A percentile compares a stretch with the other conserved stretches of the same genome.
phyloP scores from a whole-genome alignment of 1,140 invertebrate genomes.

The Cephus cinctus region DNA sequence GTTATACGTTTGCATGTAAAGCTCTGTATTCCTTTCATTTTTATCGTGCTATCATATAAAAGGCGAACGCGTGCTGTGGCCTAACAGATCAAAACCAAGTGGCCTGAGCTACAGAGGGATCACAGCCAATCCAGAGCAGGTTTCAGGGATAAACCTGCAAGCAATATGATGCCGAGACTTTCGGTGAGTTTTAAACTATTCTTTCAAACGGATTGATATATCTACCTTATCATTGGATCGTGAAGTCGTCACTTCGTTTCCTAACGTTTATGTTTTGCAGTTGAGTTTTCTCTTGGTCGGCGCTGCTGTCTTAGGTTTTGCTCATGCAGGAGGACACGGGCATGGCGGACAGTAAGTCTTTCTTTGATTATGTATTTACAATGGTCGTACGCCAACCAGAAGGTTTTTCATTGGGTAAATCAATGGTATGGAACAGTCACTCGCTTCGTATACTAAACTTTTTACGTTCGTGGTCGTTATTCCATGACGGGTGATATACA shows the following conservation, averaged over 20 bases:
- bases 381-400: too few species aligned
- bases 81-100: slow-evolving; percentile 9
- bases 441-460: too few species aligned
- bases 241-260: too few species aligned
- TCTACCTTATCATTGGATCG: slow-evolving; percentile 2
- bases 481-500: too few species aligned
- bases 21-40: slow-evolving; percentile 4
- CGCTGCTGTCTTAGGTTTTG: slow-evolving; percentile 1
- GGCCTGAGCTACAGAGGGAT: background rate
- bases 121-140: background rate
- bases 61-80: background rate
- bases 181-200: slow-evolving; percentile 15
- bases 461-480: too few species aligned
- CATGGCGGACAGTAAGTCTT: slow-evolving; percentile 10
- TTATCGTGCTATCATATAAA: slow-evolving; percentile 7
- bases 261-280: background rate
- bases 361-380: too few species aligned
- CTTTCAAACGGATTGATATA: background rate
- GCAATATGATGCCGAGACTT: slow-evolving; percentile 12
- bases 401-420: slow-evolving; percentile 1
- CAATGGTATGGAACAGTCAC: background rate
- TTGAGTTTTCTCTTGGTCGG: background rate
- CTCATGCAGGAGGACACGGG: slow-evolving; percentile 1
- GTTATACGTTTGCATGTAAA: slow-evolving; percentile 4
- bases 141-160: background rate